phyloP scores from a whole-genome alignment of 2,888 invertebrate genomes.

The Hipparchia semele region DNA sequence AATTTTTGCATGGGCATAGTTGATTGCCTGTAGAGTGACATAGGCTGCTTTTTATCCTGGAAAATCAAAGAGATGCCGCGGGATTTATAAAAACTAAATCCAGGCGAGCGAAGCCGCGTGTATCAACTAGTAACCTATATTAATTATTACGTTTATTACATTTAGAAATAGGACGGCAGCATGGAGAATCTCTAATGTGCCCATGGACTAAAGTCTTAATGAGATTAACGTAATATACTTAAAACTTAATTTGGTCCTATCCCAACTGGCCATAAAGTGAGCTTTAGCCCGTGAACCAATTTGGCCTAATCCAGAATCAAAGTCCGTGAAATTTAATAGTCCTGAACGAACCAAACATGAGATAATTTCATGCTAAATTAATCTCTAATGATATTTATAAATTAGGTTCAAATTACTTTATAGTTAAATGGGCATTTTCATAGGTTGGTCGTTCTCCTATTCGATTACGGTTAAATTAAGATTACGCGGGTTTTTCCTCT shows the following conservation, averaged over 20 bases:
- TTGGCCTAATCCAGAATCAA: slow-evolving; percentile 3
- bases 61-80: too few species aligned
- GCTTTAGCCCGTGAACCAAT: slow-evolving; percentile 4
- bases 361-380: neutral
- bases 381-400: neutral
- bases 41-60: too few species aligned
- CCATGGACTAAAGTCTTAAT: too few species aligned
- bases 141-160: too few species aligned
- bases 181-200: too few species aligned
- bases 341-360: neutral
- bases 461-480: neutral
- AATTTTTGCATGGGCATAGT: too few species aligned
- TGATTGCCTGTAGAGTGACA: too few species aligned
- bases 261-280: neutral
- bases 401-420: neutral
- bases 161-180: too few species aligned
- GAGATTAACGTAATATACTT: neutral
- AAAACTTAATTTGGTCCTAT: neutral
- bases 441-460: slow-evolving; percentile 1
- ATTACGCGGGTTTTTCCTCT: neutral
- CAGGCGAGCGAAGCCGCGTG: too few species aligned
- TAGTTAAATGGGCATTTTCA: neutral
- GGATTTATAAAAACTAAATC: too few species aligned
- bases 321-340: slow-evolving; percentile 10
- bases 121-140: too few species aligned